These are phyloP conservation scores for Drosophila orena DNA, from an alignment of 1,140 invertebrate species.

Conservation along the genomic window DNA sequence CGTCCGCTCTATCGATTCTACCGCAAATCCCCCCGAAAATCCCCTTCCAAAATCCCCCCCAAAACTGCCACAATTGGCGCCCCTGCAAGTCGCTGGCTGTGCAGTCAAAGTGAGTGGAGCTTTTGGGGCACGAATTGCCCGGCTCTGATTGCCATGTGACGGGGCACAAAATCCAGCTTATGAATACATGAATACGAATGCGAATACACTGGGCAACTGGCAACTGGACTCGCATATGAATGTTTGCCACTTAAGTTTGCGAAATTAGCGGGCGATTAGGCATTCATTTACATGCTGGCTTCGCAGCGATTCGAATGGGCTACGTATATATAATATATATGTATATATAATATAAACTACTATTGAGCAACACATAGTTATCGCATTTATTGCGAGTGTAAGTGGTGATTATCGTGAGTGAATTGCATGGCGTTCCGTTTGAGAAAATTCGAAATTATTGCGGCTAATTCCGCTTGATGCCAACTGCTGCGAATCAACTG, in stretches of 20 bases:
- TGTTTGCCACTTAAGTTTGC: background rate
- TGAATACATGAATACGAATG: conserved; percentile 54
- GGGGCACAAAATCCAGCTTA: conserved; percentile 68
- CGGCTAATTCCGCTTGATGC: conserved; percentile 62
- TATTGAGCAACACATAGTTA: conserved; percentile 12
- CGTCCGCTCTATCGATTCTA: background rate
- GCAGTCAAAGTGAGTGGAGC: conserved; percentile 12
- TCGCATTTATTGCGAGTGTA: conserved; percentile 16
- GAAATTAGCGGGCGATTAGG: too few species aligned
- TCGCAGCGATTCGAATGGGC: too few species aligned
- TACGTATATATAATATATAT: background rate
- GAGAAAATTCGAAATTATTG: conserved; percentile 53
- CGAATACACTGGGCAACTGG: background rate
- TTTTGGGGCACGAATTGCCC: conserved; percentile 60
- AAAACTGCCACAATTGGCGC: conserved; percentile 13
- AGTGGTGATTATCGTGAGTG: conserved; percentile 33
- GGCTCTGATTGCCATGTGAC: conserved; percentile 71
- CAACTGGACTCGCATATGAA: too few species aligned
- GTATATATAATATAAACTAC: background rate
- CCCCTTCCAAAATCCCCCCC: background rate
- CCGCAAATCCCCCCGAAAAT: background rate
- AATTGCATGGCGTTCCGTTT: conserved; percentile 19
- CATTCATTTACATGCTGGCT: background rate
- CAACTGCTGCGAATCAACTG: conserved; percentile 31
- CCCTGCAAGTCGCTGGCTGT: conserved; percentile 1